Evolutionary conservation across 2,113 vertebrate genomes (phyloP), one percentile per base, ranked within the genome.

Genomic region (Callorhinus ursinus): DNA sequence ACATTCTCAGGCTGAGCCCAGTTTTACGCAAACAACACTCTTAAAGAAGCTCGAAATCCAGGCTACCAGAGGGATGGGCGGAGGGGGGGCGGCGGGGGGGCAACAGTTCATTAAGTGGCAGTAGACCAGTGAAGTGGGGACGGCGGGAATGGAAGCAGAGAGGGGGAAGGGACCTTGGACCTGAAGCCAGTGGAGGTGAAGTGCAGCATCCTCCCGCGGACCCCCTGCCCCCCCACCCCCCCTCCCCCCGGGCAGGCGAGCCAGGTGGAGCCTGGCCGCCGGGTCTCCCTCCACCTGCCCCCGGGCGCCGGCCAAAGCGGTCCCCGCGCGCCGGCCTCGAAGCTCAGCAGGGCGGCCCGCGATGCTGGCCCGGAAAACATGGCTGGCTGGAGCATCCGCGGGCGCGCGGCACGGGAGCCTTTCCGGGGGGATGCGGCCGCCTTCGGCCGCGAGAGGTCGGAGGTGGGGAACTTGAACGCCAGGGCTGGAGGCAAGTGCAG

Each of bases 311-410:
- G 14, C 74, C 88, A 15, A 4, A 28, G 63, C 65, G 1, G 86
- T 36, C 51, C 63, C 42, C 15, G 31, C 59, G 16, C 16, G 49
- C 86, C 4, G 71, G 65, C 90, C 84, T 19, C 21, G 63, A 28
- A 31, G 51, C 92, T 51, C 83, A 4, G 61, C 65, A 5, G 88
- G 0, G 67, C 80, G n/a, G n/a, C 51, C 67, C 1, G 12, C 95
- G 95, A 98, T 82, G 99, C 98, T 97, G 85, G 92, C 93, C 95
- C 28, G 98, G 98, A 98, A 99, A 99, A 99, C 99, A 99, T 98
- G 98, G 99, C 99, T 99, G 99, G 98, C 99, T 98, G 98, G 67
- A 69, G 71, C 71, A 42, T 12, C 98, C 98, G 98, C 99, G 99
- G 98, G 93, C 39, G 69, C 74, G 5, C 8, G 7, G 16, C 12